Conservation (phyloP, 1,140 invertebrate species). For the Saxidomus purpurata region DNA sequence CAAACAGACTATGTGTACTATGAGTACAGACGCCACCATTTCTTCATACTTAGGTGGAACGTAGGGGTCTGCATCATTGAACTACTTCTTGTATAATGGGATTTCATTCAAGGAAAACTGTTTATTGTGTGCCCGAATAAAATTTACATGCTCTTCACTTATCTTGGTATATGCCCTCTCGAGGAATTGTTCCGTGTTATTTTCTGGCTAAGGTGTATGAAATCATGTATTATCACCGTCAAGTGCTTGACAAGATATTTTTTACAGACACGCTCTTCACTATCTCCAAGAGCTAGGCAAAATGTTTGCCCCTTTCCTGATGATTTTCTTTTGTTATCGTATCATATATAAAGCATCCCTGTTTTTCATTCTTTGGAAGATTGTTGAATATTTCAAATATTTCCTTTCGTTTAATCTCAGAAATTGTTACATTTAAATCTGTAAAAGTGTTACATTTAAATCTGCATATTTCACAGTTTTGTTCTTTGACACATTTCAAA, state of each 20-base stretch:
- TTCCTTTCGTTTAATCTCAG: neutral
- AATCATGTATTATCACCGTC: neutral
- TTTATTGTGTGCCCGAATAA: conserved; percentile 17
- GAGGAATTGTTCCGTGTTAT: neutral
- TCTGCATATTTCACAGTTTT: neutral
- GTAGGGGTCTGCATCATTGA: neutral
- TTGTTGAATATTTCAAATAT: conserved; percentile 29
- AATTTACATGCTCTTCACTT: neutral
- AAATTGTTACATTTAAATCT: too few species aligned
- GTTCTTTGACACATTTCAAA: neutral
- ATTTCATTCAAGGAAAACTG: conserved; percentile 13
- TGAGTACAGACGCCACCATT: neutral
- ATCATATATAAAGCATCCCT: conserved; percentile 30
- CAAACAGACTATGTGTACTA: neutral
- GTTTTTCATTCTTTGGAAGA: neutral
- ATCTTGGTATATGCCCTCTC: neutral
- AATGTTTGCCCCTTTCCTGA: neutral
- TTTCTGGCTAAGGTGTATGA: neutral
- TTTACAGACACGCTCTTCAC: neutral
- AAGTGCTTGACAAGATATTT: neutral
- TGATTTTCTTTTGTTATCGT: neutral
- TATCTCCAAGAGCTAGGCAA: neutral
- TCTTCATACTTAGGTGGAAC: neutral
- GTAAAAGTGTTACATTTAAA: conserved; percentile 33
- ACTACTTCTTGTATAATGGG: neutral